Evolutionary conservation across 2,888 invertebrate genomes (phyloP).

Genomic region (Mechanitis mazaeus): DNA sequence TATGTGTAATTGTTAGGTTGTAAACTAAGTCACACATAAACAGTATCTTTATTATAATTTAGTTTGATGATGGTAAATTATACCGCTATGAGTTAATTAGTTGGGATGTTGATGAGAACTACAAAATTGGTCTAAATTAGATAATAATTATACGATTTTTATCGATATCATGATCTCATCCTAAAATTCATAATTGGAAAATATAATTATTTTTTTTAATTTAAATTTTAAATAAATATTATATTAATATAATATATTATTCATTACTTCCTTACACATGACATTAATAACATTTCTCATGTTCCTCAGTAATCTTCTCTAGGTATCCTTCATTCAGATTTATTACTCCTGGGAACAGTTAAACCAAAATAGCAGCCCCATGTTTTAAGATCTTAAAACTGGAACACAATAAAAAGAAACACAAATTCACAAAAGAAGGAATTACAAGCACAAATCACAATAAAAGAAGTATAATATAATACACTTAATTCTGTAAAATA

Average conservation of each 20-base stretch:
- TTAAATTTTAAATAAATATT: no score
- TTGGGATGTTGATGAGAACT: constrained; percentile 10
- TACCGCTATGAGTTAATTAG: constrained; percentile 25
- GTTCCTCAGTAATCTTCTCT: constrained; percentile 35
- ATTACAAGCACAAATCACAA: no score
- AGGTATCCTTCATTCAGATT: constrained; percentile 48
- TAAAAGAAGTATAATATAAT: no score
- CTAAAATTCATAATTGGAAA: no score
- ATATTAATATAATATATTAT: no score
- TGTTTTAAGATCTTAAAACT: not conserved
- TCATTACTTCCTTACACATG: no score
- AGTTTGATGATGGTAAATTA: constrained; percentile 24
- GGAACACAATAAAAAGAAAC: constrained; percentile 3
- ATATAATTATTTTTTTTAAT: no score
- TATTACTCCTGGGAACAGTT: constrained; percentile 38
- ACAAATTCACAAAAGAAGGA: no score
- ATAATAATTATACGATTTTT: not conserved
- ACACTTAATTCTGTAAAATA: no score
- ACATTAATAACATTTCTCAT: constrained; percentile 1
- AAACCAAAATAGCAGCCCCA: not conserved
- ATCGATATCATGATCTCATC: no score
- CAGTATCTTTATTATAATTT: constrained; percentile 22
- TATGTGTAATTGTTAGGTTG: not conserved
- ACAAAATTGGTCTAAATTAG: not conserved
- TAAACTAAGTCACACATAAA: constrained; percentile 17